These are phyloP conservation scores for Otocyon megalotis DNA, from an alignment of 2,113 vertebrate genomes.

Conservation along the genomic window DNA sequence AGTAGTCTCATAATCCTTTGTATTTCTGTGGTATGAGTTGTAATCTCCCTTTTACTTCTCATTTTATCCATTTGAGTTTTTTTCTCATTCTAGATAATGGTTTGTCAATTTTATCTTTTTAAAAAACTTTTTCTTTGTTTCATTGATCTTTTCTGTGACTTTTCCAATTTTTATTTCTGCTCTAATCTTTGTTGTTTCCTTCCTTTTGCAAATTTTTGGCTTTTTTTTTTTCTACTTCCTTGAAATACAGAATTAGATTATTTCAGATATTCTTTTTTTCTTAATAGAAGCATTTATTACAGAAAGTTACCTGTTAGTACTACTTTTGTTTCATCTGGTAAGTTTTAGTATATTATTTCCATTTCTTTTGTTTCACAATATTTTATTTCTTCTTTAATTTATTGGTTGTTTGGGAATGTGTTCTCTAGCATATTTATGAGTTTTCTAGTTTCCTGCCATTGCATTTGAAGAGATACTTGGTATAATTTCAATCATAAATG, in stretches of 20 bases:
- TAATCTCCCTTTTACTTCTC: no score
- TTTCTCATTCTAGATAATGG: not conserved
- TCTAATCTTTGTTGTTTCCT: not conserved
- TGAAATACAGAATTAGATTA: not conserved
- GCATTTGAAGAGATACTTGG: not conserved
- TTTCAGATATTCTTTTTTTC: not conserved
- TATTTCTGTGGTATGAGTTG: no score
- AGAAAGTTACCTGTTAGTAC: not conserved
- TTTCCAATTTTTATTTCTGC: not conserved
- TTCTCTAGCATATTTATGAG: not conserved
- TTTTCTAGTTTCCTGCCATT: not conserved
- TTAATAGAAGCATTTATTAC: not conserved
- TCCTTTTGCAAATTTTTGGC: not conserved
- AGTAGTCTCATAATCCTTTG: no score
- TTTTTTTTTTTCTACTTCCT: not conserved
- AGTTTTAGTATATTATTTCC: not conserved
- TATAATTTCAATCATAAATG: not conserved
- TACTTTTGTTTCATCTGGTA: not conserved
- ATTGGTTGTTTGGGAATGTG: not conserved
- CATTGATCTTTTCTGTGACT: not conserved
- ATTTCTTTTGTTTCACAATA: not conserved
- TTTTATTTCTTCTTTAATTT: not conserved
- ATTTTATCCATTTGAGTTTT: no score
- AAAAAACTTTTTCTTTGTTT: not conserved
- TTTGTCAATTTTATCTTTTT: not conserved